Evolutionary conservation across 2,113 vertebrate species (phyloP), one percentile per base, ranked within the genome.

Genomic region (Bambusicola thoracicus): DNA sequence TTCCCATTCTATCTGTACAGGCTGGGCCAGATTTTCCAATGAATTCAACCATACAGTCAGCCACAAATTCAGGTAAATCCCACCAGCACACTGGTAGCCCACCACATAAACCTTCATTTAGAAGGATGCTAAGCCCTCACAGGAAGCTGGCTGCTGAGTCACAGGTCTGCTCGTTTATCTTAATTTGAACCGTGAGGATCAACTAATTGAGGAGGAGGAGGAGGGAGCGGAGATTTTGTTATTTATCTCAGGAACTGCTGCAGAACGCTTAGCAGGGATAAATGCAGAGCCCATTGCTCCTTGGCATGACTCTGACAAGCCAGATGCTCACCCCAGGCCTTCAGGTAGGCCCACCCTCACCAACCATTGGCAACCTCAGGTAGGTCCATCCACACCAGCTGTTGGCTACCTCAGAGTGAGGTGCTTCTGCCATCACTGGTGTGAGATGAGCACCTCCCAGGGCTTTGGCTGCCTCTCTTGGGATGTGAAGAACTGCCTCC

Each of bases 351-450:
- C 76, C 61, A 7, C 43, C 32, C 32, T 86, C 9, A 6, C 18
- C 38, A 38, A 4, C 46, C 0, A 0, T 8, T 67, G 66, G 20
- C 53, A 53, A 27, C 13, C 51, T 55, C 29, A 30, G 8, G 8
- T 76, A 44, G 14, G 7, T 17, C 82, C 61, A 9, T 59, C 29
- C 32, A 84, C 8, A 5, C 17, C 36, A 40, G 4, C 43, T 0
- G 0, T 11, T 69, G 76, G 20, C 49, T 12, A 4, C 29, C 15
- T 46, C 72, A 73, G 20, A 51, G 20, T n/a, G 40, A 30, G 5
- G 20, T 62, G 44, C 48, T 10, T 79, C 58, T 85, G 59, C 30
- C 38, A 55, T 14, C 73, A 41, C 7, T 11, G 30, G n/a, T 0
- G 0, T 10, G 25, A 68, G 36, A 70, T 16, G 11, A 70, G 10